phyloP scores from a whole-genome alignment of 2,888 invertebrate species.

The Protophormia terraenovae region DNA sequence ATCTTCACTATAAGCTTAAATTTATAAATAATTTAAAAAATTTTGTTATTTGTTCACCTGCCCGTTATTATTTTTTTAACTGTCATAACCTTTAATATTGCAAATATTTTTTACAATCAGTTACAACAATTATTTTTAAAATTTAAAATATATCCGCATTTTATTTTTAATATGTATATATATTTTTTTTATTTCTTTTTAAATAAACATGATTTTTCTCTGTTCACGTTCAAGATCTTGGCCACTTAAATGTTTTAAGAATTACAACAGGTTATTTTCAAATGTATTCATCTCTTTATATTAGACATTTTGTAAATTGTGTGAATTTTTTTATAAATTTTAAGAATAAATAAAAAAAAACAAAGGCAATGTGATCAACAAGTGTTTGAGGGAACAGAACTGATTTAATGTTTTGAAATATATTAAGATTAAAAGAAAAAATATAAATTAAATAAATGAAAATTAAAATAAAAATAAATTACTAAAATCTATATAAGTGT shows the following conservation, averaged over 20 bases:
- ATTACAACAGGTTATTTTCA: neutral
- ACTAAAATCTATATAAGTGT: too few species aligned
- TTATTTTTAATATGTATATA: neutral
- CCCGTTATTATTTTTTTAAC: too few species aligned
- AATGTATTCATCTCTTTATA: neutral
- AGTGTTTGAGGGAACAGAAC: neutral
- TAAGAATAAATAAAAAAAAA: neutral
- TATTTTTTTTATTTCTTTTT: neutral
- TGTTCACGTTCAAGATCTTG: constrained; percentile 17
- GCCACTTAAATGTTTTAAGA: neutral
- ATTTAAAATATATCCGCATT: neutral
- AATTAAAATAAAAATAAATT: too few species aligned
- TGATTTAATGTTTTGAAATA: neutral
- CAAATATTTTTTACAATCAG: neutral
- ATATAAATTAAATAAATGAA: too few species aligned
- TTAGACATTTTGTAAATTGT: neutral
- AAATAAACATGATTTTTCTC: too few species aligned
- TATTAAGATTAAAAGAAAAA: too few species aligned
- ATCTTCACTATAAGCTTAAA: too few species aligned
- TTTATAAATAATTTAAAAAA: too few species aligned
- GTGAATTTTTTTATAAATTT: neutral
- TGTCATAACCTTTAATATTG: too few species aligned
- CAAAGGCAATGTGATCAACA: neutral
- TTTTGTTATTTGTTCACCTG: too few species aligned
- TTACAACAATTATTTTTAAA: neutral